Percentiles rank a stretch among this genome's conserved stretches.
These are phyloP conservation scores for Gallinago jamesoni DNA, from an alignment of 2,113 vertebrate genomes.

Conservation along the genomic window DNA sequence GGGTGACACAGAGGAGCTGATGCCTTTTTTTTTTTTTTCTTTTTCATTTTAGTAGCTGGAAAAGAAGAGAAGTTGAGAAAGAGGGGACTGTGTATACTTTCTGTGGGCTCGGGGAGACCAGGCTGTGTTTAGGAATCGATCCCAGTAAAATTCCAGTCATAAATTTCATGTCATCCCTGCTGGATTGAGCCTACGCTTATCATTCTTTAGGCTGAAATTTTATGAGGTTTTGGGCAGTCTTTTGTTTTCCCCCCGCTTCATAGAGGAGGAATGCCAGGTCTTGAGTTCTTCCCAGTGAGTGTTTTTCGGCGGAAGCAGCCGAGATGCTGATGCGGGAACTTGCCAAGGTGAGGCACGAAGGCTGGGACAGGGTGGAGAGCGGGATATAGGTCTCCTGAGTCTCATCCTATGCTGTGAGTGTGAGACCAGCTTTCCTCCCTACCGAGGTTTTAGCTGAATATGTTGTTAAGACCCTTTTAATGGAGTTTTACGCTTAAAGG, in stretches of 20 bases:
- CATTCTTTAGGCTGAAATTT: neutral
- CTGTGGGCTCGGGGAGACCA: neutral
- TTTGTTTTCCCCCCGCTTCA: fast-evolving
- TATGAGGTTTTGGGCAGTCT: neutral
- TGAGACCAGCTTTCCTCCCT: neutral
- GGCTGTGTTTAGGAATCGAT: fast-evolving
- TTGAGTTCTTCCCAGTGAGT: fast-evolving
- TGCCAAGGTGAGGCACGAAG: neutral
- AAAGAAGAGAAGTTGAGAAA: neutral
- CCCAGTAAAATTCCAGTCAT: neutral
- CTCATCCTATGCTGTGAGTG: neutral
- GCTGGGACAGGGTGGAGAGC: neutral
- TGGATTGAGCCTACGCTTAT: fast-evolving
- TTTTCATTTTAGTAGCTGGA: neutral
- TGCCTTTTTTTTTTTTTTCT: neutral
- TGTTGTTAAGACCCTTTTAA: neutral
- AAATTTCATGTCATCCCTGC: neutral
- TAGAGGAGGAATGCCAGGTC: neutral
- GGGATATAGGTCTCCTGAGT: neutral
- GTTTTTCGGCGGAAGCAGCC: neutral
- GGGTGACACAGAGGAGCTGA: neutral
- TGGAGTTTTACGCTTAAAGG: neutral
- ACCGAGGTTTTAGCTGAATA: fast-evolving
- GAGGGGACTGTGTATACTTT: fast-evolving
- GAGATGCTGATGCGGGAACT: neutral